Conservation (phyloP, 2,888 invertebrate species). For the Gisinianus flammeolus region DNA sequence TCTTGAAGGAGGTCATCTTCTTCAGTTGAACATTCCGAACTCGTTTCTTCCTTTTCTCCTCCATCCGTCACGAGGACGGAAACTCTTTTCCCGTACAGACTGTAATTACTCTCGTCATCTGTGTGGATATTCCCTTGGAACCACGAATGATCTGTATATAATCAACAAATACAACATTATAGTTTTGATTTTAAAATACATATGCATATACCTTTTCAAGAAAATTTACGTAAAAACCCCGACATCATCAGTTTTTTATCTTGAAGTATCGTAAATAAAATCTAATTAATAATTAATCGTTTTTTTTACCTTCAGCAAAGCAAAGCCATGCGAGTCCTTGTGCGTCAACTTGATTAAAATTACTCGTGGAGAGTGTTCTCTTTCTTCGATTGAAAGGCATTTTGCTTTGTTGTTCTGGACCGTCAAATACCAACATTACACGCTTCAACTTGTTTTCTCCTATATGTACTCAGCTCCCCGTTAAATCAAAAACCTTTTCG, state of each 20-base stretch:
- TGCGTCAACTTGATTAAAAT: constrained; percentile 52
- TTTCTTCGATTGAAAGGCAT: constrained; percentile 35
- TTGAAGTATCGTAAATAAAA: background rate
- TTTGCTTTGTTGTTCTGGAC: background rate
- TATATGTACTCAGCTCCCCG: background rate
- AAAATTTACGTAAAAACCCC: background rate
- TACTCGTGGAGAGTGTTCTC: constrained; percentile 21
- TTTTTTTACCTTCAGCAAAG: constrained; percentile 50
- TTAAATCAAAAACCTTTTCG: background rate
- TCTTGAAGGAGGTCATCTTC: constrained; percentile 23
- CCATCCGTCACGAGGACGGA: background rate
- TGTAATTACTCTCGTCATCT: constrained; percentile 59
- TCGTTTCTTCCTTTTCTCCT: constrained; percentile 18
- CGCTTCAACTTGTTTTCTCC: background rate
- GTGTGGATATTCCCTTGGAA: constrained; percentile 59
- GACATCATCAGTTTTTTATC: background rate
- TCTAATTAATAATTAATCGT: background rate
- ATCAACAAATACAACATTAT: background rate
- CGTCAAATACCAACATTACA: constrained; percentile 27
- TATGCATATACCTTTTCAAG: background rate
- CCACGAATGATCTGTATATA: constrained; percentile 56
- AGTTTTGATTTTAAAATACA: background rate
- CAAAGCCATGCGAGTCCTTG: constrained; percentile 59
- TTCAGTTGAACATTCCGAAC: background rate
- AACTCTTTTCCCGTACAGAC: constrained; percentile 53